Evolutionary conservation across 2,113 vertebrate species (phyloP).

Genomic region (Ciconia stormi): DNA sequence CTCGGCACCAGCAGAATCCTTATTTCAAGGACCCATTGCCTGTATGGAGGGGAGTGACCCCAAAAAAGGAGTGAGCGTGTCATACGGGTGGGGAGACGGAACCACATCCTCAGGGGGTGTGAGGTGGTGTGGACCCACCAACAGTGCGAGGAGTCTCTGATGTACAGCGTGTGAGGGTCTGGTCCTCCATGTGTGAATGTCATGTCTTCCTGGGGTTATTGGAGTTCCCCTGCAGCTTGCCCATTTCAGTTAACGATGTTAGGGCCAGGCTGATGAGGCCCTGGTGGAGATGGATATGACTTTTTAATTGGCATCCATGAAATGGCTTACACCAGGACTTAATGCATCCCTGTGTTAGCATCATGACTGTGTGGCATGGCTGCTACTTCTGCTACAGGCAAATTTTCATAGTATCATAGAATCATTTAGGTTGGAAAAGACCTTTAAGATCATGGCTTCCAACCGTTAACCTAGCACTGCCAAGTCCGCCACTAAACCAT

Average conservation of each 20-base stretch:
- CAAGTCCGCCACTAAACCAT: neutral
- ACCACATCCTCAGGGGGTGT: neutral
- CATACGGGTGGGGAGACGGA: rapidly evolving
- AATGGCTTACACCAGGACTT: neutral
- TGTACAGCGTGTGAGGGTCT: neutral
- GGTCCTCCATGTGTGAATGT: rapidly evolving
- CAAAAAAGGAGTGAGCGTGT: neutral
- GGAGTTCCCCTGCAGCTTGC: neutral
- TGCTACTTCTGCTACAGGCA: neutral
- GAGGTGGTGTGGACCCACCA: neutral
- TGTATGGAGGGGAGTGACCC: neutral
- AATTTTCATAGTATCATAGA: neutral
- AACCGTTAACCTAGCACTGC: neutral
- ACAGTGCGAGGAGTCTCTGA: neutral
- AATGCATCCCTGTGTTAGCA: neutral
- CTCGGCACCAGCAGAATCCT: neutral
- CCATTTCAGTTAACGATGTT: neutral
- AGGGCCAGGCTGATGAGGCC: neutral
- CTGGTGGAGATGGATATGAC: neutral
- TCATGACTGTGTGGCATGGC: neutral
- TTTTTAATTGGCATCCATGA: neutral
- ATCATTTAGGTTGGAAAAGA: neutral
- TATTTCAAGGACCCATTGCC: neutral
- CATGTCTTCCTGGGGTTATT: neutral
- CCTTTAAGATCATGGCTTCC: neutral